phyloP scores from a whole-genome alignment of 2,113 vertebrate species.

The Mobula birostris region DNA sequence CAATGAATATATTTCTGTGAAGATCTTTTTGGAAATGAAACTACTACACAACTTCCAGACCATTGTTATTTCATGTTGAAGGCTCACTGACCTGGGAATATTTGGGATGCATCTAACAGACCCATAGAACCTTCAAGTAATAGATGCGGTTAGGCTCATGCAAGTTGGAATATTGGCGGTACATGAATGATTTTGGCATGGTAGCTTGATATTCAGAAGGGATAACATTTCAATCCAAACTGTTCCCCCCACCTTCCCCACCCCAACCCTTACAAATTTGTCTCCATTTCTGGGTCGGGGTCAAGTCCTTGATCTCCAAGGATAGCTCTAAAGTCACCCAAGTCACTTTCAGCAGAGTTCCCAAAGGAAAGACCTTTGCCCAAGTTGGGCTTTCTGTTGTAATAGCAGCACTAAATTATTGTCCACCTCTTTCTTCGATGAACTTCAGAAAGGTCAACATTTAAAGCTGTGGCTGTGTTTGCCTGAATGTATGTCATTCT shows the following conservation, averaged over 20 bases:
- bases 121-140: too few species aligned
- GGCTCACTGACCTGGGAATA: too few species aligned
- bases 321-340: not conserved
- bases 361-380: too few species aligned
- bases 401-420: not conserved
- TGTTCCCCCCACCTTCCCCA: too few species aligned
- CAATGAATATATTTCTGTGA: not conserved
- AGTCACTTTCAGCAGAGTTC: too few species aligned
- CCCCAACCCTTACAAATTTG: too few species aligned
- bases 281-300: not conserved
- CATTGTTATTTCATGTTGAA: not conserved
- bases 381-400: not conserved
- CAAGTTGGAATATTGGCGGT: too few species aligned
- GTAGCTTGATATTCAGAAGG: too few species aligned
- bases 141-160: too few species aligned
- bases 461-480: slow-evolving; percentile 40
- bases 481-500: slow-evolving; percentile 37
- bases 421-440: not conserved
- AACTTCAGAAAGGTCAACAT: not conserved
- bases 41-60: not conserved
- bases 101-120: too few species aligned
- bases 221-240: too few species aligned
- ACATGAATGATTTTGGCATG: too few species aligned
- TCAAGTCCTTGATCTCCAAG: not conserved
- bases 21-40: not conserved